phyloP scores from a whole-genome alignment of 1,140 invertebrate genomes.

The Temnothorax longispinosus region DNA sequence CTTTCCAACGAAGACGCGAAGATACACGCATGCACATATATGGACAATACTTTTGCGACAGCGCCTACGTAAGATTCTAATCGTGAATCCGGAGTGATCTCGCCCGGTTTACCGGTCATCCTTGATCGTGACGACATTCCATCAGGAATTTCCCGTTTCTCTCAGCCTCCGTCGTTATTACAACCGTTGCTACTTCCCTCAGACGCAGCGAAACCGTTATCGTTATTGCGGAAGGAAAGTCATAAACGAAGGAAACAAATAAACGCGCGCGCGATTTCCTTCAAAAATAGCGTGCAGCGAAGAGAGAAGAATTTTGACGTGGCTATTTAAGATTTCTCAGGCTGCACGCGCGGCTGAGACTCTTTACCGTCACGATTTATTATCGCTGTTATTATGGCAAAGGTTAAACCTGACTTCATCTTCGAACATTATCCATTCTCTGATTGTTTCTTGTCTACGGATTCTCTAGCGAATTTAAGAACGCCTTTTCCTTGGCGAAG shows the following conservation, averaged over 20 bases:
- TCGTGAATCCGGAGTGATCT: slow-evolving; percentile 45
- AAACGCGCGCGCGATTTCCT: background rate
- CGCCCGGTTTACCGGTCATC: slow-evolving; percentile 64
- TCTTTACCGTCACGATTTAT: slow-evolving; percentile 13
- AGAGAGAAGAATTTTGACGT: slow-evolving; percentile 35
- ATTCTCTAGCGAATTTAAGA: background rate
- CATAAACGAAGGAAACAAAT: background rate
- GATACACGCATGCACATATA: background rate
- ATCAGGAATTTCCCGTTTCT: slow-evolving; percentile 70
- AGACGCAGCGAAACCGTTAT: background rate
- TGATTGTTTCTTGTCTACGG: background rate
- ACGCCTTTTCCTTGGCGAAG: background rate
- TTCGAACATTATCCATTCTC: slow-evolving; percentile 12
- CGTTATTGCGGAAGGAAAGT: background rate
- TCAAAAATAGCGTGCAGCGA: background rate
- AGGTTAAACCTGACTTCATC: slow-evolving; percentile 42
- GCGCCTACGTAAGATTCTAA: slow-evolving; percentile 45
- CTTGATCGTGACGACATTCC: slow-evolving; percentile 74
- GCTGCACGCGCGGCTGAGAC: background rate
- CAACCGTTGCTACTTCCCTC: background rate
- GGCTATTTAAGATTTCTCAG: slow-evolving; percentile 6
- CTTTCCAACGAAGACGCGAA: too few species aligned
- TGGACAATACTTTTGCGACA: background rate
- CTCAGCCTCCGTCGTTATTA: slow-evolving; percentile 19
- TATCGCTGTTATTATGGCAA: slow-evolving; percentile 34